These are phyloP conservation scores for Tipula confusa DNA, from an alignment of 2,888 invertebrate genomes.

Conservation along the genomic window DNA sequence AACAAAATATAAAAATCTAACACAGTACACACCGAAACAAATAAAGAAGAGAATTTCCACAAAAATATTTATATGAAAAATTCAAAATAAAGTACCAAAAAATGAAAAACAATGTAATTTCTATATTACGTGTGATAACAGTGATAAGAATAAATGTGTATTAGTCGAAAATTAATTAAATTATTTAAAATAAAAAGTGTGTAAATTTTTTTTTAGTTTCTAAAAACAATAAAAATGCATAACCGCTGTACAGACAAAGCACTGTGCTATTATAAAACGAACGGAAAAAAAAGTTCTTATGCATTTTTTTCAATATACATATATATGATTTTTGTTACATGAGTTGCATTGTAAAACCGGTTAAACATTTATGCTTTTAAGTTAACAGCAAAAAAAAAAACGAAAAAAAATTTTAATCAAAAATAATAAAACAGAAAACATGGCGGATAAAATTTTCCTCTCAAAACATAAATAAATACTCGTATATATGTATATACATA, in stretches of 20 bases:
- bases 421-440: background rate
- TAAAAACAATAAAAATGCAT: background rate
- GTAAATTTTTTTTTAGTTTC: background rate
- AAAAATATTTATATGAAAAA: background rate
- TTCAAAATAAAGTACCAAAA: background rate
- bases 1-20: too few relatives aligned
- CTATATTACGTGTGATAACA: constrained; percentile 16
- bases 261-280: background rate
- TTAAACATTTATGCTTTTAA: constrained; percentile 26
- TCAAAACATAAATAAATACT: constrained; percentile 26
- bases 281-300: background rate
- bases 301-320: too few relatives aligned
- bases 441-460: constrained; percentile 28
- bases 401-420: background rate
- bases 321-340: background rate
- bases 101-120: background rate
- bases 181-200: background rate
- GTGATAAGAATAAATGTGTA: background rate
- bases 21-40: background rate
- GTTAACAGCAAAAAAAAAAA: background rate
- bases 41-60: background rate
- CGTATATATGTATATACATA: too few relatives aligned
- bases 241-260: background rate
- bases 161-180: background rate
- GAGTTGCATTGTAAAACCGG: constrained; percentile 28